These are phyloP conservation scores for Halcyon malimbica DNA, from an alignment of 2,113 vertebrate genomes.

Conservation along the genomic window DNA sequence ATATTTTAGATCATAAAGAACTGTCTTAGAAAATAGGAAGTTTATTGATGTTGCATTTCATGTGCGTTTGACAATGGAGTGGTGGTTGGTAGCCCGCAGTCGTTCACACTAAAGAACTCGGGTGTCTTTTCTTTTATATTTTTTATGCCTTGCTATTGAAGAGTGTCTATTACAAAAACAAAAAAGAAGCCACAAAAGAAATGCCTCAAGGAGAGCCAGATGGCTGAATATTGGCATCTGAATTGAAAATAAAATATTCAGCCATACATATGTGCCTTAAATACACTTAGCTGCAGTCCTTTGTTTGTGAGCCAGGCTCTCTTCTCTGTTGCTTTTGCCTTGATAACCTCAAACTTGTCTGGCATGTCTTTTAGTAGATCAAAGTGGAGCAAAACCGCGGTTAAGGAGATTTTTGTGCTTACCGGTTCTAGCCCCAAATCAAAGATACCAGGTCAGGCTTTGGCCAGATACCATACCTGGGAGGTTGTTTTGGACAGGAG, in stretches of 20 bases:
- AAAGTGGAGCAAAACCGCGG: background rate
- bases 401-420: background rate
- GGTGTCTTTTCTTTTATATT: constrained; percentile 25
- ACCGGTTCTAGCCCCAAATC: background rate
- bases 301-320: constrained; percentile 26
- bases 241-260: constrained; percentile 70
- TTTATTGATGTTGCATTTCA: constrained; percentile 12
- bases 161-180: background rate
- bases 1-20: constrained; percentile 52
- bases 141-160: constrained; percentile 52
- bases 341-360: constrained; percentile 18
- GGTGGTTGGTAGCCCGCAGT: constrained; percentile 22
- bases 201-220: constrained; percentile 64
- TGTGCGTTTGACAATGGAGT: constrained; percentile 37
- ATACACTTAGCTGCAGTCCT: constrained; percentile 23
- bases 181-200: background rate
- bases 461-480: background rate
- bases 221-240: constrained; percentile 55
- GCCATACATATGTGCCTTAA: constrained; percentile 46
- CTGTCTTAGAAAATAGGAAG: constrained; percentile 28
- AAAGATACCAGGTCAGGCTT: background rate
- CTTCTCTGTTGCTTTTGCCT: background rate
- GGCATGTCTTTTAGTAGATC: constrained; percentile 5
- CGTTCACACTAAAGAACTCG: constrained; percentile 1
- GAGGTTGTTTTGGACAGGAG: background rate